Conservation (phyloP, 2,888 invertebrate genomes). For the Chloroclystis v-ata region DNA sequence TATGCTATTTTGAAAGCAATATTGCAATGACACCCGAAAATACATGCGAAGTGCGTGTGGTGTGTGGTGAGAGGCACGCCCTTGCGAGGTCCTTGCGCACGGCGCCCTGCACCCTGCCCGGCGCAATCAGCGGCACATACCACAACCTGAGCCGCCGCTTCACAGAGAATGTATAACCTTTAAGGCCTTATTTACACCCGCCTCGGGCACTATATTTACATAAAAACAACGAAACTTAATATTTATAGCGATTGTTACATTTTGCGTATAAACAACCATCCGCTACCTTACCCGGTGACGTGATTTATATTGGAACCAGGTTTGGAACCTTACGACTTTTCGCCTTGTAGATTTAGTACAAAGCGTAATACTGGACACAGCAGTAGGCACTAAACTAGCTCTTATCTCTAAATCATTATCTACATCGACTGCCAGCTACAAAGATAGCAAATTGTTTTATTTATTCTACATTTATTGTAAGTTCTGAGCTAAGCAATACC, state of each 20-base stretch:
- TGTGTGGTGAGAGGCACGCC: slow-evolving; percentile 71
- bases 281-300: slow-evolving; percentile 10
- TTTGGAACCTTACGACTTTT: slow-evolving; percentile 3
- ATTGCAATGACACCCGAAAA: slow-evolving; percentile 59
- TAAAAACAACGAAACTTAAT: slow-evolving; percentile 20
- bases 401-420: slow-evolving; percentile 16
- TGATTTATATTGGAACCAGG: slow-evolving; percentile 9
- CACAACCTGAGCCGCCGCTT: slow-evolving; percentile 25
- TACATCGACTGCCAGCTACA: slow-evolving; percentile 15
- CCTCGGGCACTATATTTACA: slow-evolving; percentile 20
- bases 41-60: slow-evolving; percentile 46
- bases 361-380: neutral
- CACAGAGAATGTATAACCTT: slow-evolving; percentile 58
- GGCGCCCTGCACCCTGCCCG: slow-evolving; percentile 29
- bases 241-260: slow-evolving; percentile 22
- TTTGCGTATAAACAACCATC: slow-evolving; percentile 16
- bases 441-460: slow-evolving; percentile 16
- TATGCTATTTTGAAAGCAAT: slow-evolving; percentile 39
- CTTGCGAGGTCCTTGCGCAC: slow-evolving; percentile 61
- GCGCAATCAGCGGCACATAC: slow-evolving; percentile 33
- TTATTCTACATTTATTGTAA: slow-evolving; percentile 27
- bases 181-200: slow-evolving; percentile 34
- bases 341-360: neutral
- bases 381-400: neutral
- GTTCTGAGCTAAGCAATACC: slow-evolving; percentile 29